These are phyloP conservation scores for Burhinus oedicnemus DNA, from an alignment of 2,113 vertebrate species.

Conservation along the genomic window DNA sequence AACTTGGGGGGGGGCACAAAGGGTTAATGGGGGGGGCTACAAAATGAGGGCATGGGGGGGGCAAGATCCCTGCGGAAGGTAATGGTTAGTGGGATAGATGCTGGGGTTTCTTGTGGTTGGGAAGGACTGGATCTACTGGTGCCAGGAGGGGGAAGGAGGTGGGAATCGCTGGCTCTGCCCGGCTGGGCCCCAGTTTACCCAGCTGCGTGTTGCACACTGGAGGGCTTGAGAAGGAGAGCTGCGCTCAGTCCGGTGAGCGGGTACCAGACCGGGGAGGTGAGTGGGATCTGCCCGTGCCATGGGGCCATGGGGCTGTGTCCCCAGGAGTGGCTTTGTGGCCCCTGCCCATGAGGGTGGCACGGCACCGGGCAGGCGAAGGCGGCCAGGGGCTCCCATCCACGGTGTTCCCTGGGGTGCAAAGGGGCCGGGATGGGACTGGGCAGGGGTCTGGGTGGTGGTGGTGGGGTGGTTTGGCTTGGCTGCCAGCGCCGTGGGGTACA, in stretches of 20 bases:
- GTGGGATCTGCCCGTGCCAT: fast-evolving
- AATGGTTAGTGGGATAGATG: background rate
- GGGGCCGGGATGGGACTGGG: background rate
- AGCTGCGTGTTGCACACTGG: background rate
- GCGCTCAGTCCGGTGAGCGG: background rate
- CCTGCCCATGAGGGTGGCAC: background rate
- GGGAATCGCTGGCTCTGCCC: background rate
- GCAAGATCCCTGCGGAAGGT: background rate
- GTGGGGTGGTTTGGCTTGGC: background rate
- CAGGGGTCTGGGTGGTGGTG: background rate
- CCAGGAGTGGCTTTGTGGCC: background rate
- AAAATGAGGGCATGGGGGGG: background rate
- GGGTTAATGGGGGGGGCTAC: background rate
- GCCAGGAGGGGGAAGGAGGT: background rate
- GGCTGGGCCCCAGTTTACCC: background rate
- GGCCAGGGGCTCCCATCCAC: fast-evolving
- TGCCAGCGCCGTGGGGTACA: background rate
- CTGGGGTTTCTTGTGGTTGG: background rate
- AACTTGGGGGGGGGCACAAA: background rate
- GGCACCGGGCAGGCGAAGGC: background rate
- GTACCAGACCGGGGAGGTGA: background rate
- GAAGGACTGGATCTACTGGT: background rate
- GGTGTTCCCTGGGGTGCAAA: background rate
- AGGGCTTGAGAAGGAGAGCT: background rate
- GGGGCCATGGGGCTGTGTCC: background rate